Base-by-base conservation (phyloP, 1,140 invertebrate genomes). In the Drosophila novamexicana region DNA sequence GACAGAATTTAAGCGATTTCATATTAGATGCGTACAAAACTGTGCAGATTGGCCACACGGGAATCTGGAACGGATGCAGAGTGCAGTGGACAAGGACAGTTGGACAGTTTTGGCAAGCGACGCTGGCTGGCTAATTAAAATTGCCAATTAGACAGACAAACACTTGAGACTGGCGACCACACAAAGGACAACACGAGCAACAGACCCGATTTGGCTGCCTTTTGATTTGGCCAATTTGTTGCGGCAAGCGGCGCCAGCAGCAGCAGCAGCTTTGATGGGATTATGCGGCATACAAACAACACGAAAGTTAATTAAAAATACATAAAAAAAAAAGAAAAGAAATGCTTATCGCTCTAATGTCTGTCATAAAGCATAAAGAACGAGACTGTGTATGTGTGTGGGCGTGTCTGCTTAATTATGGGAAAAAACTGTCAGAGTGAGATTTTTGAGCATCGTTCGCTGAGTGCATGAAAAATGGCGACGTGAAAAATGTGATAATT, bases 281-380 rank as follows among this genome's bases (percentile, higher is more conserved):
- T 76, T 65, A 76, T 64, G 37, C n/a, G 37, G 42, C 77, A 47
- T 12, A 52, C 44, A 81, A 71, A 82, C 72, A 79, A 54, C 79
- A 83, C 73, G 52, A 80, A 77, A 83, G 84, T 89, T 88, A 88
- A 86, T 88, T 86, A 88, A 88, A 88, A 88, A 83, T 69, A 80
- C 83, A 88, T 88, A 86, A 86, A 86, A 86, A 72, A 18, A 18
- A 18, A 18, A 18, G 14, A 49, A 29, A 29, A 29, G 47, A 29
- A 49, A 70, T 56, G 68, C 67, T 76, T 79, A 71, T 78, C 69
- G 57, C 53, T 64, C 53, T 70, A 74, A 74, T 69, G 58, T 56
- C 65, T 63, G 49, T 36, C 63, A 73, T 74, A 73, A 73, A 73
- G 56, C 49, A 73, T 54, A 58, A 65, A 65, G 36, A 18, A 29